Conservation (phyloP, 2,113 vertebrate genomes). For the Daubentonia madagascariensis region DNA sequence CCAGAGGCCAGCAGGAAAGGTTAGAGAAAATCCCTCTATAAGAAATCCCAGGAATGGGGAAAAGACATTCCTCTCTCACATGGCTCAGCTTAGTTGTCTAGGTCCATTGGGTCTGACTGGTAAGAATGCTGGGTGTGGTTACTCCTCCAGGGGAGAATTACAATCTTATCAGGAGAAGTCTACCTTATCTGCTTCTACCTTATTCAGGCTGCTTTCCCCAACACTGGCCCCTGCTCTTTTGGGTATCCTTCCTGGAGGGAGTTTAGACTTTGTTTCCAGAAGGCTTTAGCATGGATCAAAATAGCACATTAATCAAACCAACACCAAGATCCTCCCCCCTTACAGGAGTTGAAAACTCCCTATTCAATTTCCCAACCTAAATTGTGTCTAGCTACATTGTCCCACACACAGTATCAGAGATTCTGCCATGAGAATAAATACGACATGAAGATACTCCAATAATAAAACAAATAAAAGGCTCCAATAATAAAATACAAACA, state of each 20-base stretch:
- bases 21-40: neutral
- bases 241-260: neutral
- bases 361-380: neutral
- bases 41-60: neutral
- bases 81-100: neutral
- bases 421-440: neutral
- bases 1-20: neutral
- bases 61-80: neutral
- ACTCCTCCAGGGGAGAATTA: neutral
- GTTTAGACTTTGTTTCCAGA: neutral
- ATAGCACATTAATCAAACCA: neutral
- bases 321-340: neutral
- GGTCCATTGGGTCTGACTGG: rapidly evolving
- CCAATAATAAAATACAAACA: neutral
- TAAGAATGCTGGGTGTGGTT: too few species aligned
- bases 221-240: neutral
- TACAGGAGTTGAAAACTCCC: neutral
- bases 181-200: neutral
- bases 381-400: neutral
- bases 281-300: neutral
- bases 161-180: neutral
- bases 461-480: neutral
- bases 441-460: neutral
- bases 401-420: neutral
- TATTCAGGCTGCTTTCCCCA: neutral